phyloP scores from a whole-genome alignment of 2,113 vertebrate genomes.

The Sitta europaea region DNA sequence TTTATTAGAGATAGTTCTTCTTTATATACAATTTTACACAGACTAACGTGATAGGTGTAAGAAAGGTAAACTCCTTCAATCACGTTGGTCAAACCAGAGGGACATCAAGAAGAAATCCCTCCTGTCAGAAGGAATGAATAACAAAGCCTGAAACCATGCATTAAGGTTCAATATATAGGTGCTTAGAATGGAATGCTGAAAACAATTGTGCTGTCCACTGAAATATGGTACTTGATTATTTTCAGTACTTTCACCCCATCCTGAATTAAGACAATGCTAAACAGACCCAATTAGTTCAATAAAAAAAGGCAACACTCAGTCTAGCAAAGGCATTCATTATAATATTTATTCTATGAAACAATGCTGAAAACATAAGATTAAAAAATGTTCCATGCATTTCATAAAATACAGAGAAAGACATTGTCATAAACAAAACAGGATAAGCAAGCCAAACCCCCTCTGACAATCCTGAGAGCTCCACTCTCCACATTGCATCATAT shows the following conservation, averaged over 20 bases:
- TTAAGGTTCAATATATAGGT: not conserved
- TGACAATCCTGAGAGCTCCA: not conserved
- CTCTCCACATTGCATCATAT: not conserved
- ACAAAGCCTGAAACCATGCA: not conserved
- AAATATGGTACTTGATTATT: not conserved
- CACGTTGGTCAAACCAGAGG: too few relatives aligned
- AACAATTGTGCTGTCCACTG: not conserved
- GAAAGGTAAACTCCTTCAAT: too few relatives aligned
- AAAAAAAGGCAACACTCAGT: not conserved
- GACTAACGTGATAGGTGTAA: too few relatives aligned
- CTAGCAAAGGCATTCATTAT: not conserved
- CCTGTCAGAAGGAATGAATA: too few relatives aligned
- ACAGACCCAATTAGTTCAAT: not conserved
- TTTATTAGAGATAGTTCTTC: too few relatives aligned
- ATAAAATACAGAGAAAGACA: conserved; percentile 8
- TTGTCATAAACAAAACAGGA: not conserved
- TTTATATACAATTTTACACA: too few relatives aligned
- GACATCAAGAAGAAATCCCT: too few relatives aligned
- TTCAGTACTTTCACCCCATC: not conserved
- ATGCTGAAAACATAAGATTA: not conserved
- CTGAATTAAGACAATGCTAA: not conserved
- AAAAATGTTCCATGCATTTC: not conserved
- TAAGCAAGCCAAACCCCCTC: not conserved
- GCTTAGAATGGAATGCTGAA: not conserved
- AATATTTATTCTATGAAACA: conserved; percentile 43